Evolutionary conservation across 2,888 invertebrate genomes (phyloP).

Genomic region (Mechanitis mazaeus): DNA sequence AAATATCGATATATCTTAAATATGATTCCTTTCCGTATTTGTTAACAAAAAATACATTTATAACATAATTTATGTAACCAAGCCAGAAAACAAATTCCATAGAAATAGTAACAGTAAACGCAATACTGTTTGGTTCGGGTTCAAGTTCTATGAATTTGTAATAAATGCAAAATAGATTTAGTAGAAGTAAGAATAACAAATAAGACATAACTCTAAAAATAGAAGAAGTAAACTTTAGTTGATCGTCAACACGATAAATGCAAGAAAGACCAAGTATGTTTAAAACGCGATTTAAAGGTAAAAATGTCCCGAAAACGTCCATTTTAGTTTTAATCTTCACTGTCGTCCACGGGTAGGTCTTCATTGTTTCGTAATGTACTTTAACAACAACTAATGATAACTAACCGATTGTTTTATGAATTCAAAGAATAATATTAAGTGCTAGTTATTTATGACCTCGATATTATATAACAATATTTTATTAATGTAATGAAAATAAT

Average conservation of each 20-base stretch:
- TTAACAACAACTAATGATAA: no score
- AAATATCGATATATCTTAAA: slow-evolving; percentile 14
- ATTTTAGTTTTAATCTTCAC: not conserved
- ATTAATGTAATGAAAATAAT: no score
- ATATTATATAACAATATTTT: no score
- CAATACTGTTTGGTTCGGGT: not conserved
- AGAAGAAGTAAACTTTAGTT: slow-evolving; percentile 10
- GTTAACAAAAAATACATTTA: slow-evolving; percentile 8
- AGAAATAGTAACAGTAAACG: not conserved
- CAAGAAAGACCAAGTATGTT: slow-evolving; percentile 15
- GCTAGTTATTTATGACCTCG: no score
- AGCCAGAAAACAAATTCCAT: slow-evolving; percentile 5
- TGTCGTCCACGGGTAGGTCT: not conserved
- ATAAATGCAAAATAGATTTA: slow-evolving; percentile 10
- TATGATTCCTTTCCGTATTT: slow-evolving; percentile 11
- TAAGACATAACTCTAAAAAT: slow-evolving; percentile 10
- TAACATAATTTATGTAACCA: slow-evolving; percentile 7
- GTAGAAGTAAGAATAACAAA: not conserved
- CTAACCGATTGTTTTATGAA: no score
- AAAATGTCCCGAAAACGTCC: slow-evolving; percentile 13
- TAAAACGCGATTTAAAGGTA: slow-evolving; percentile 11
- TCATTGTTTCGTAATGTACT: no score
- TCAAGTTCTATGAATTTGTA: not conserved
- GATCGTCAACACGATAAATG: slow-evolving; percentile 6
- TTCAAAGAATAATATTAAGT: no score